phyloP scores from a whole-genome alignment of 2,888 invertebrate species.

The Urechis unicinctus region DNA sequence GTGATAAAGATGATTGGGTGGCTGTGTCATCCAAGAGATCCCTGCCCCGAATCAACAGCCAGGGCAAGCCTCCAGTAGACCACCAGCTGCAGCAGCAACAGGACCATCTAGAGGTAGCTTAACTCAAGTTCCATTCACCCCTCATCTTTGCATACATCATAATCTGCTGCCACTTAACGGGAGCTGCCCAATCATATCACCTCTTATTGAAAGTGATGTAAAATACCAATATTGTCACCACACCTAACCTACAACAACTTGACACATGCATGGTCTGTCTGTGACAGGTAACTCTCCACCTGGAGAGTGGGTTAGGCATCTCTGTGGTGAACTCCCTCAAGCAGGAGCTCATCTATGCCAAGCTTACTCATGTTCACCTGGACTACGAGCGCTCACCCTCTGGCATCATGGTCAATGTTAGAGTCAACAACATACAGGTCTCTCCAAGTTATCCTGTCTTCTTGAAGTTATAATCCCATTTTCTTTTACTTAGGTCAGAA shows the following conservation, averaged over 20 bases:
- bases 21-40: not conserved
- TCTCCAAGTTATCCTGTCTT: not conserved
- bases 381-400: constrained; percentile 36
- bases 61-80: too few species aligned
- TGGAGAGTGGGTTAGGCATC: constrained; percentile 63
- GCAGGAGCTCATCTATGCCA: constrained; percentile 73
- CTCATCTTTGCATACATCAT: too few species aligned
- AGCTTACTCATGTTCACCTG: constrained; percentile 46
- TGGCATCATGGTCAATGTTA: constrained; percentile 58
- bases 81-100: too few species aligned
- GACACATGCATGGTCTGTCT: too few species aligned
- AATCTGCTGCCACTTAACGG: too few species aligned
- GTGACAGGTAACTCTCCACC: constrained; percentile 36
- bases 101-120: too few species aligned
- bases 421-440: constrained; percentile 71
- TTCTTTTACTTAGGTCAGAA: too few species aligned
- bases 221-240: too few species aligned
- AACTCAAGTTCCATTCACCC: too few species aligned
- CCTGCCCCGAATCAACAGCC: not conserved
- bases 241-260: too few species aligned
- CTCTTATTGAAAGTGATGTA: too few species aligned
- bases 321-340: constrained; percentile 72
- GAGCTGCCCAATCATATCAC: too few species aligned
- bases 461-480: not conserved
- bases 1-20: not conserved